Conservation (phyloP, 1,140 invertebrate genomes). For the Apis florea region DNA sequence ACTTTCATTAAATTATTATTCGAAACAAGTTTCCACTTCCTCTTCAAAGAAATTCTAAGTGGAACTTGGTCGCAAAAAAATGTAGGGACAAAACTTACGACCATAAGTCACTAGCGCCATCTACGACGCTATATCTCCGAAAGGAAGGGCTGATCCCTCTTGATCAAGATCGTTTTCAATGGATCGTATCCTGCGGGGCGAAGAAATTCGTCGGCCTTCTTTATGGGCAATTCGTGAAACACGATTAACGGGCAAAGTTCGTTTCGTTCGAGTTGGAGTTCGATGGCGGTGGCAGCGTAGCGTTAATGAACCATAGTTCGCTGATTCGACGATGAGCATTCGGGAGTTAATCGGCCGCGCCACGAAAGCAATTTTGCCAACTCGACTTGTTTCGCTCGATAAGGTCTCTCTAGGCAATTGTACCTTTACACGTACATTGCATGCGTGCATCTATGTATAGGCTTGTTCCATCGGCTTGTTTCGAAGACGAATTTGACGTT, state of each 20-base stretch:
- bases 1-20: too few species aligned
- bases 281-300: not conserved
- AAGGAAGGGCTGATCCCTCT: not conserved
- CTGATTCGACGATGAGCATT: conserved; percentile 55
- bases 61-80: too few species aligned
- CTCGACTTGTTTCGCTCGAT: conserved; percentile 49
- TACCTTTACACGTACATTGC: conserved; percentile 13
- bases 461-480: not conserved
- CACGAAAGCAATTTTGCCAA: conserved; percentile 49
- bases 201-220: conserved; percentile 36
- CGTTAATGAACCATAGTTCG: conserved; percentile 55
- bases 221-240: conserved; percentile 34
- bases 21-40: too few species aligned
- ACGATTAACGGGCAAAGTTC: conserved; percentile 46
- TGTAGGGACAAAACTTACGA: too few species aligned
- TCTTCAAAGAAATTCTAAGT: too few species aligned
- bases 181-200: too few species aligned
- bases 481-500: too few species aligned
- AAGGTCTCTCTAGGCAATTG: conserved; percentile 38
- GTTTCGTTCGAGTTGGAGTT: conserved; percentile 24
- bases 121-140: not conserved
- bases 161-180: not conserved
- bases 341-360: conserved; percentile 50
- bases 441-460: not conserved
- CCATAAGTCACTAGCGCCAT: too few species aligned